A percentile compares a stretch with the other conserved stretches of the same genome.
Conservation (phyloP, 2,888 invertebrate genomes). For the Quadroppia sp. region DNA sequence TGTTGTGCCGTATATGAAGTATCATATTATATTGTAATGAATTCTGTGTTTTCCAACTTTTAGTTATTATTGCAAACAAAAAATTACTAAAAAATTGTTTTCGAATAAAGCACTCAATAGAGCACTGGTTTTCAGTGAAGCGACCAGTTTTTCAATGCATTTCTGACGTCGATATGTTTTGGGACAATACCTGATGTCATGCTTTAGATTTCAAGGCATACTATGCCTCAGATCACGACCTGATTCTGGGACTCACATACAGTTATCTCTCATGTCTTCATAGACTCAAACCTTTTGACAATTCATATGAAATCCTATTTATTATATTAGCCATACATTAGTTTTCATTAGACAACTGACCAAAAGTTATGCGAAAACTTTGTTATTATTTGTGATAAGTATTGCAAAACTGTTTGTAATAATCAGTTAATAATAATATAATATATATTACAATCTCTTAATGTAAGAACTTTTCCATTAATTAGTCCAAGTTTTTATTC, state of each 20-base stretch:
- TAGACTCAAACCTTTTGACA: background rate
- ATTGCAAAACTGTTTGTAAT: slow-evolving; percentile 1
- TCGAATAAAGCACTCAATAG: background rate
- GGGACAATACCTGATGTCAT: slow-evolving; percentile 19
- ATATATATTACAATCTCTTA: background rate
- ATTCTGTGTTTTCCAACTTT: slow-evolving; percentile 14
- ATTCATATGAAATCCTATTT: background rate
- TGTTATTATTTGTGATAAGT: background rate
- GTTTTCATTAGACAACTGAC: background rate
- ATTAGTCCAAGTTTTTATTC: background rate
- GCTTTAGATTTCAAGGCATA: background rate
- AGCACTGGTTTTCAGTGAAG: slow-evolving; percentile 20
- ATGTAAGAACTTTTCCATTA: slow-evolving; percentile 8
- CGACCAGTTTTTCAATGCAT: slow-evolving; percentile 24
- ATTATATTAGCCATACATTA: background rate
- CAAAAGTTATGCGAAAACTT: background rate
- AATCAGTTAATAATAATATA: background rate
- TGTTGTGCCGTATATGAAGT: background rate
- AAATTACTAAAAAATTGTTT: background rate
- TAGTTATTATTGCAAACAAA: slow-evolving; percentile 5
- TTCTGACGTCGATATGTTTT: slow-evolving; percentile 12
- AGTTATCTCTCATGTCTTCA: background rate
- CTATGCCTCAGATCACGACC: slow-evolving; percentile 8
- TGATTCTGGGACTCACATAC: background rate
- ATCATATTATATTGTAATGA: background rate